Conservation (phyloP, 2,797 vertebrate genomes). For the Chanos chanos region DNA sequence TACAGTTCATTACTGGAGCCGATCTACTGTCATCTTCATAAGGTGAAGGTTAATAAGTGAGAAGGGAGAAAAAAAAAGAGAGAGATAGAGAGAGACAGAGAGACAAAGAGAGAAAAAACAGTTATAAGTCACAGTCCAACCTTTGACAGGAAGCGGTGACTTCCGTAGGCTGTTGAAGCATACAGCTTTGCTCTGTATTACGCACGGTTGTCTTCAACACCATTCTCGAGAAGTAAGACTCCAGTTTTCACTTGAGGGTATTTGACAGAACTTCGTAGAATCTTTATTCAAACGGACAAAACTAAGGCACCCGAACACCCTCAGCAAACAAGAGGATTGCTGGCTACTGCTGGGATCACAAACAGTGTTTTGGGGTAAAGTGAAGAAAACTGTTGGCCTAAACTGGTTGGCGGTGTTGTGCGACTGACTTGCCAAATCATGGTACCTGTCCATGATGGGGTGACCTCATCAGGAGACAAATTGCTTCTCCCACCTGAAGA, state of each 20-base stretch:
- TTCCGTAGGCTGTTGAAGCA: slow-evolving; percentile 50
- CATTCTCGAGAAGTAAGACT: neutral
- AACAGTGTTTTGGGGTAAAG: too few relatives aligned
- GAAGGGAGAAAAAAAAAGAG: slow-evolving; percentile 39
- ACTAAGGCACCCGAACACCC: neutral
- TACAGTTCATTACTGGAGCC: too few relatives aligned
- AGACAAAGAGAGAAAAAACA: slow-evolving; percentile 41
- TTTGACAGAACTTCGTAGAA: neutral
- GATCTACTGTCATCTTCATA: too few relatives aligned
- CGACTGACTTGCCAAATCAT: slow-evolving; percentile 35
- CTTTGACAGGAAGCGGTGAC: slow-evolving; percentile 72
- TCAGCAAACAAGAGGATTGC: neutral
- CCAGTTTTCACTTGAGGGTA: neutral
- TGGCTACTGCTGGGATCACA: neutral
- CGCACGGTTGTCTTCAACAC: slow-evolving; percentile 14
- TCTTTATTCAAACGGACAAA: neutral
- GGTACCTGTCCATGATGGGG: slow-evolving; percentile 53
- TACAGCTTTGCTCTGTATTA: slow-evolving; percentile 17
- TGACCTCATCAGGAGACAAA: slow-evolving; percentile 36
- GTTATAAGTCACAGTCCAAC: slow-evolving; percentile 55
- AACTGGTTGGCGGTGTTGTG: neutral
- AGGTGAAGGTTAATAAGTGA: neutral
- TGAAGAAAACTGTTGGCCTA: neutral
- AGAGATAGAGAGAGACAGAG: neutral
- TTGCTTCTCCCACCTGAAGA: slow-evolving; percentile 61